Conservation (phyloP, 2,113 vertebrate genomes). For the Nannospalax galili region DNA sequence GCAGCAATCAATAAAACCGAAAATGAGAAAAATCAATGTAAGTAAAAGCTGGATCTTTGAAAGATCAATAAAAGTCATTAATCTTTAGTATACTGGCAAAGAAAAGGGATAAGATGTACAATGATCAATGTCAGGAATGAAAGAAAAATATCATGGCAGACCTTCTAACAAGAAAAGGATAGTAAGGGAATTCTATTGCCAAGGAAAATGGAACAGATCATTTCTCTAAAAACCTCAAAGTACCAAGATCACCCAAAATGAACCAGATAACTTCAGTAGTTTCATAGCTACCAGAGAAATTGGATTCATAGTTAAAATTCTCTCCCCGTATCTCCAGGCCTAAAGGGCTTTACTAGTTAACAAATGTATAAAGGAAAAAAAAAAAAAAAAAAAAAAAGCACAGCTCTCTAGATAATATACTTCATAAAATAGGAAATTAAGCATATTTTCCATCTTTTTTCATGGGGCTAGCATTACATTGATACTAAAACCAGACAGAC, state of each 20-base stretch:
- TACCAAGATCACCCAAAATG: not conserved
- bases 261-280: not conserved
- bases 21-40: conserved; percentile 25
- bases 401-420: not conserved
- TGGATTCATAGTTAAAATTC: not conserved
- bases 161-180: not conserved
- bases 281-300: not conserved
- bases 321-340: not conserved
- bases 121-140: not conserved
- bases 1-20: conserved; percentile 11
- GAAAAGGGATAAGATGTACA: not conserved
- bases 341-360: not conserved
- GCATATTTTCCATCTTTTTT: not conserved
- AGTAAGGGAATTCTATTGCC: not conserved
- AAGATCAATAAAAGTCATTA: conserved; percentile 23
- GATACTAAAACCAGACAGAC: not conserved
- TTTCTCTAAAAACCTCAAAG: not conserved
- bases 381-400: not conserved
- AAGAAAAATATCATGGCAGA: not conserved
- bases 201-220: not conserved
- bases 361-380: not conserved
- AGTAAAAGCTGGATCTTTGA: conserved; percentile 21
- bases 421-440: not conserved
- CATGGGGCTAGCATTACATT: not conserved
- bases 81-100: not conserved